Conservation (phyloP, 2,113 vertebrate species). For the Porphyrio hochstetteri region DNA sequence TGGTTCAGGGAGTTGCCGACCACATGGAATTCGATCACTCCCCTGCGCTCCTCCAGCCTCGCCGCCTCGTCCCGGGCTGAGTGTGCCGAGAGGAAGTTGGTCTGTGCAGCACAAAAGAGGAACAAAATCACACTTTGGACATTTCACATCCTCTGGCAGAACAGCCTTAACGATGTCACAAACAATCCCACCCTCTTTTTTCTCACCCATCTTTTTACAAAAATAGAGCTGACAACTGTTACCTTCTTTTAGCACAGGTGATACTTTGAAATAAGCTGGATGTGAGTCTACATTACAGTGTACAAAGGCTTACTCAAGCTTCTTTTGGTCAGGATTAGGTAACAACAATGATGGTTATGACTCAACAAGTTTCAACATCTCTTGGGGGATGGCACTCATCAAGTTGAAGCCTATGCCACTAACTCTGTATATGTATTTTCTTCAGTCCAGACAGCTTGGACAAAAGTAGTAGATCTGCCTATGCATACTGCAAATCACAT, state of each 20-base stretch:
- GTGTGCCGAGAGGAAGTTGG: conserved; percentile 92
- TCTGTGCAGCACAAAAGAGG: conserved; percentile 70
- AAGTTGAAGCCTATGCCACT: background rate
- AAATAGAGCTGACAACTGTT: background rate
- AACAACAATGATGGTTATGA: background rate
- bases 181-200: background rate
- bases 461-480: background rate
- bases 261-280: background rate
- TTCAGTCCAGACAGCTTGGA: background rate
- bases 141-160: background rate
- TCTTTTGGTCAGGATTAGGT: background rate
- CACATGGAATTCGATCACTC: conserved; percentile 97
- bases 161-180: background rate
- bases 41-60: conserved; percentile 91
- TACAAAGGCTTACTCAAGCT: background rate
- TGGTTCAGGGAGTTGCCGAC: conserved; percentile 96
- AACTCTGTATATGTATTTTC: background rate
- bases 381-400: background rate
- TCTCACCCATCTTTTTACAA: background rate
- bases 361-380: background rate
- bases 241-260: background rate
- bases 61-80: conserved; percentile 95
- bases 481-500: background rate
- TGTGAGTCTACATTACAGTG: background rate
- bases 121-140: background rate